phyloP scores from a whole-genome alignment of 2,888 invertebrate species.

The Oegoconia quadripuncta region DNA sequence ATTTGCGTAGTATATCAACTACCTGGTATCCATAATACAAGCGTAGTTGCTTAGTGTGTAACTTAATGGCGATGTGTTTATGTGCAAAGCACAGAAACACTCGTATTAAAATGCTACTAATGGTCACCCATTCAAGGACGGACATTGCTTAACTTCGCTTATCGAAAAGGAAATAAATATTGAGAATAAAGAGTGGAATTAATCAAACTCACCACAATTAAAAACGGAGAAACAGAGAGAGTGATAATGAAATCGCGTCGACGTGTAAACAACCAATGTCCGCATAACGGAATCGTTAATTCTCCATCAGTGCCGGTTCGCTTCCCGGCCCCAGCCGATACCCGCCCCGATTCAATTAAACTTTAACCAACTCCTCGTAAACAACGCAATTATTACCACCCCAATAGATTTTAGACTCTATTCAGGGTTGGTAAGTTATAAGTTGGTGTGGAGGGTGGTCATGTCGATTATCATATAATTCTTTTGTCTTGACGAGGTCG shows the following conservation, averaged over 20 bases:
- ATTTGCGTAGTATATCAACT: no score
- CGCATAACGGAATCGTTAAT: slow-evolving; percentile 55
- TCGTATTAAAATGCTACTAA: no score
- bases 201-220: slow-evolving; percentile 4
- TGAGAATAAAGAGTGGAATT: no score
- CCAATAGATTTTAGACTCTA: slow-evolving; percentile 42
- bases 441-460: slow-evolving; percentile 17
- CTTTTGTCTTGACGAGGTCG: slow-evolving; percentile 48
- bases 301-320: slow-evolving; percentile 42
- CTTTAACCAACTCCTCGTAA: slow-evolving; percentile 72
- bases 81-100: no score
- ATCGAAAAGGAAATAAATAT: no score
- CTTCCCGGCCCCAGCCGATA: slow-evolving; percentile 20
- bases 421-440: slow-evolving; percentile 10
- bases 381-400: slow-evolving; percentile 62
- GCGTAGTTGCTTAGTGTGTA: no score
- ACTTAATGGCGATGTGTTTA: no score
- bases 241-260: slow-evolving; percentile 40
- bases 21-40: no score
- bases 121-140: no score
- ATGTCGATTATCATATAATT: slow-evolving; percentile 53
- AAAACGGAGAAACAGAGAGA: slow-evolving; percentile 11
- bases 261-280: slow-evolving; percentile 52
- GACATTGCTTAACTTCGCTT: no score
- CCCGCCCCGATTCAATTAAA: slow-evolving; percentile 68